Evolutionary conservation across 1,140 invertebrate genomes (phyloP), one percentile per base, ranked within the genome.

Genomic region (Amyelois transitella): DNA sequence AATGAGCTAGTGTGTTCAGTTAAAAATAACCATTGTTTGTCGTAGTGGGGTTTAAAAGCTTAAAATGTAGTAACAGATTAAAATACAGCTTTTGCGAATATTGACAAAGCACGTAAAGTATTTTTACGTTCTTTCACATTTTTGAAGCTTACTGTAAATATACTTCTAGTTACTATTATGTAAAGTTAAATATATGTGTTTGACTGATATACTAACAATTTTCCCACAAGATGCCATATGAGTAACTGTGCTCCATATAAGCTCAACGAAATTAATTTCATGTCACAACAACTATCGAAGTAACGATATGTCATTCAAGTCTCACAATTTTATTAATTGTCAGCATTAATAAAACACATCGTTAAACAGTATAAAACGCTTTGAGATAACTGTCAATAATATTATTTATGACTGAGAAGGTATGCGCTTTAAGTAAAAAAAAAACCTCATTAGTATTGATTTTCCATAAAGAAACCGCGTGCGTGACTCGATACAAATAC

Each of bases 261-360:
- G 72, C 68, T 65, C 62, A 69, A 14, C 62, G 53, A 69, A 81
- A 79, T 72, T 70, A 67, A 62, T 75, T 38, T 38, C 32, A 38
- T 38, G 59, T 60, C 54, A 61, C 58, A 47, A 60, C 24, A 55
- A 44, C 53, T 58, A 64, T 67, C 62, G 48, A 52, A 55, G 62
- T 62, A 56, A 72, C 59, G 72, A 78, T 81, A 77, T 83, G 81
- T 81, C 80, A 80, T 65, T 61, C 63, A 73, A 75, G 78, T 85
- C 79, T 81, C 79, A 85, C 78, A 72, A 77, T 75, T 19, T 76
- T 78, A 75, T 67, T 66, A 69, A 71, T 69, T 48, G 32, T 20
- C 43, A 45, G 19, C 18, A 2, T 45, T 19, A 18, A 20, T 45
- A 21, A 45, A 19, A 19, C 7, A 19, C 43, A 45, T 45, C 19